Evolutionary conservation across 23 tunicate genomes (phyloP), one percentile per base, ranked within the genome.

Genomic region (Oikopleura albicans): DNA sequence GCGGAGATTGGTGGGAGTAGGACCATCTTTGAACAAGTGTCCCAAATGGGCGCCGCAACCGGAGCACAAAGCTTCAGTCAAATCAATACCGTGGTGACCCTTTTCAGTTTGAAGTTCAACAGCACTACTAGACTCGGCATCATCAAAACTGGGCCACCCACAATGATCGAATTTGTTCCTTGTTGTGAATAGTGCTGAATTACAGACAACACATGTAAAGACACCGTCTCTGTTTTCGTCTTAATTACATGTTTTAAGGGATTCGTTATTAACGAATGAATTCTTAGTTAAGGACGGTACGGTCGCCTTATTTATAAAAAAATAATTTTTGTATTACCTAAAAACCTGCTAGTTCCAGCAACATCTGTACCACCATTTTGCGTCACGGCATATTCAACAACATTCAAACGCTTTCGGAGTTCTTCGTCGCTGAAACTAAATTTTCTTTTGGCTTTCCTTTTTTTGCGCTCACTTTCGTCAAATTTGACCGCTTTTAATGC

Each of bases 331-430:
- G n/a, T n/a, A n/a, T 49, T 49, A 49, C 63, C 63, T 8, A 49
- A 31, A 71, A 22, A 71, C 31, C 79, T 71, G 2, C 79, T 37
- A 12, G 79, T 12, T 71, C 79, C 79, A 29, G 34, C 2, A 16
- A 37, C 31, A 71, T 71, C 79, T 2, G 79, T 71, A 12, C 79
- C 79, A 71, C 79, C 36, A 12, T 12, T 29, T 29, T 71, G 79
- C 28, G 79, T 71, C 2, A 71, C 79, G 79, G 79, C 79, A 31
- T 71, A 71, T 71, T 71, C 79, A 27, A 71, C 79, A 71, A 71
- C 79, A 71, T 4, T 12, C 22, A 49, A 49, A 22, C 59, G 59
- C 22, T 49, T 49, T 49, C 59, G 59, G 22, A 49, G 59, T 49
- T 49, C 59, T 49, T 49, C 59, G 8, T 49, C 59, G n/a, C n/a